These are phyloP conservation scores for Buphagus erythrorhynchus DNA, from an alignment of 2,797 vertebrate genomes.

Conservation along the genomic window DNA sequence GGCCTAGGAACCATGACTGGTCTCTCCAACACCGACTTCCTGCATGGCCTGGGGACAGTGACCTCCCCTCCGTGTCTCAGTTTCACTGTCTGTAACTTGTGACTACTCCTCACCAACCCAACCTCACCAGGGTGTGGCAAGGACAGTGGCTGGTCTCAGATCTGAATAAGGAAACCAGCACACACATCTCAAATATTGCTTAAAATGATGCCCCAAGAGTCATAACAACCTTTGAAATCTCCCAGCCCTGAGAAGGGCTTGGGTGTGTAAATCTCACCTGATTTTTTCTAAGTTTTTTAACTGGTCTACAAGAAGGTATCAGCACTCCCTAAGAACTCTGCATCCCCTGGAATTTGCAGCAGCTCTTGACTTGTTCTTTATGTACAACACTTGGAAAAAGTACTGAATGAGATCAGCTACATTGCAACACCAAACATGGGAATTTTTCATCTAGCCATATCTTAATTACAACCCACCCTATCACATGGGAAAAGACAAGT, in stretches of 20 bases:
- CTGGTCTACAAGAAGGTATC: background rate
- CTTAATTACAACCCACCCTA: slow-evolving; percentile 58
- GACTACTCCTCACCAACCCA: background rate
- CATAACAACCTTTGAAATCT: accelerated
- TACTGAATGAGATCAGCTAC: slow-evolving; percentile 30
- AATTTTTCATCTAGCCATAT: slow-evolving; percentile 25
- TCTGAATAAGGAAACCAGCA: background rate
- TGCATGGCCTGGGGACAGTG: background rate
- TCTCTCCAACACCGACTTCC: background rate
- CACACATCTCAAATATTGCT: background rate
- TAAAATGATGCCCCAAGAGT: background rate
- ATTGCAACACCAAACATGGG: slow-evolving; percentile 36
- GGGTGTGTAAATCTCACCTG: background rate
- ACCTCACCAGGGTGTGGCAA: background rate
- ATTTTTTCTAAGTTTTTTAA: background rate
- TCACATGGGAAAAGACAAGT: slow-evolving; percentile 48
- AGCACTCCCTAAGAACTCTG: background rate
- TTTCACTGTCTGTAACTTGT: background rate
- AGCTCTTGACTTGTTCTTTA: background rate
- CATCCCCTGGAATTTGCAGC: background rate
- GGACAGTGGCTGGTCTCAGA: background rate
- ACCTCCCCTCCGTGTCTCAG: background rate
- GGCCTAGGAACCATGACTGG: slow-evolving; percentile 2
- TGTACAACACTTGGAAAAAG: background rate
- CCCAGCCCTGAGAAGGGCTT: background rate